phyloP scores from a whole-genome alignment of 1,140 invertebrate genomes.

The roundworm (Caenorhabditis elegans) region WBcel235 BX284604.4:11333501-11334000 shows the following conservation, averaged over 20 bases:
- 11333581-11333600: constrained; percentile 83
- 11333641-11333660: constrained; percentile 47
- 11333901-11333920: neutral
- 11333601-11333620: constrained; percentile 72
- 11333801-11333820: constrained; percentile 35
- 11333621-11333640: constrained; percentile 42
- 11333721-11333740: constrained; percentile 41
- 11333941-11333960: constrained; percentile 8
- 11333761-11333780: constrained; percentile 37
- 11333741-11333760: constrained; percentile 52
- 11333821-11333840: constrained; percentile 25
- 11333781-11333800: neutral
- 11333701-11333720: constrained; percentile 31
- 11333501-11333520: constrained; percentile 85
- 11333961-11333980: constrained; percentile 14
- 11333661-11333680: constrained; percentile 40
- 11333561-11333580: constrained; percentile 84
- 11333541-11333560: constrained; percentile 78
- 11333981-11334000: neutral
- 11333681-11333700: constrained; percentile 43
- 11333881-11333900: constrained; percentile 3
- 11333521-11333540: constrained; percentile 93
- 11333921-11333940: neutral
- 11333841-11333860: constrained; percentile 16
- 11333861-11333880: constrained; percentile 30